Evolutionary conservation across 2,113 vertebrate genomes (phyloP).

Genomic region (Monarcha castaneiventris): DNA sequence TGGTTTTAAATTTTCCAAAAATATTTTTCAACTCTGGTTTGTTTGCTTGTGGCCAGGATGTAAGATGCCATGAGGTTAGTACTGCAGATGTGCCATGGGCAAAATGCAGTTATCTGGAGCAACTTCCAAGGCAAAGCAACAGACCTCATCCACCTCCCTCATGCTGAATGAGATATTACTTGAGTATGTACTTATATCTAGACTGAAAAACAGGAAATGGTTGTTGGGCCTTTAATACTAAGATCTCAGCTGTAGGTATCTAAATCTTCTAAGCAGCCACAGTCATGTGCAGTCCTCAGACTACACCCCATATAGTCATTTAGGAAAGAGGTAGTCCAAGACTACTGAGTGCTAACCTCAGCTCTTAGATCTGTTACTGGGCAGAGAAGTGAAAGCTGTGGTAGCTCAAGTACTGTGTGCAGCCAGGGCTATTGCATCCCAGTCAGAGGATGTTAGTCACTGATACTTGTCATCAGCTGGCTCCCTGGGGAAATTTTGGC

Average conservation of each 20-base stretch:
- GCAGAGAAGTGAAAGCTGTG: background rate
- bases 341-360: background rate
- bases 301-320: background rate
- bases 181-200: background rate
- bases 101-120: background rate
- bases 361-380: background rate
- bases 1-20: background rate
- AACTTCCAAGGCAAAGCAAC: background rate
- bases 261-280: background rate
- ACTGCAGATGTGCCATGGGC: background rate
- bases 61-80: background rate
- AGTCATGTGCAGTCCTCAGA: background rate
- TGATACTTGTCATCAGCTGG: background rate
- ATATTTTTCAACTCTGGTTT: background rate
- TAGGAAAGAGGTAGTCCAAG: background rate
- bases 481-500: background rate
- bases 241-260: background rate
- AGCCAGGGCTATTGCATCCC: background rate
- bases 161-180: background rate
- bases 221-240: background rate
- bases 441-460: background rate
- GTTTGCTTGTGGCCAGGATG: background rate
- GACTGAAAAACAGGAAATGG: background rate
- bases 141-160: background rate
- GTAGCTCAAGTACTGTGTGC: background rate